Conservation (phyloP, 2,113 vertebrate species). For the Delphinapterus leucas region DNA sequence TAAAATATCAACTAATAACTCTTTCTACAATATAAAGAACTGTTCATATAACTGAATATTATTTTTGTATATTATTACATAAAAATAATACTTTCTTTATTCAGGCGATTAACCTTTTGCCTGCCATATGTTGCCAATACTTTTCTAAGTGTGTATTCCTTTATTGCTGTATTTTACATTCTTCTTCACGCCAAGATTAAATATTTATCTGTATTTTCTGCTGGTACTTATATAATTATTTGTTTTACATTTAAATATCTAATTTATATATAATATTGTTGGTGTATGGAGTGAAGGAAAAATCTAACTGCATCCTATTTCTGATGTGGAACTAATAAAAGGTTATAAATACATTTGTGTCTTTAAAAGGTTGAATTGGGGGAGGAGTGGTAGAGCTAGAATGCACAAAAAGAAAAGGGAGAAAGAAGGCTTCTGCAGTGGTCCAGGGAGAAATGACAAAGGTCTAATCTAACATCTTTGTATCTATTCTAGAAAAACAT, state of each 20-base stretch:
- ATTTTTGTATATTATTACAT: background rate
- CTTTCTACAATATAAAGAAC: background rate
- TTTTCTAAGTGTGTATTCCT: background rate
- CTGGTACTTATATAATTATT: background rate
- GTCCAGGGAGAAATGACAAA: background rate
- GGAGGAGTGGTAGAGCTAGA: background rate
- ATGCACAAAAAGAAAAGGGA: background rate
- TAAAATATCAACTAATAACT: conserved; percentile 53
- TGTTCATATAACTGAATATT: conserved; percentile 12
- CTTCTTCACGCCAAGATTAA: background rate
- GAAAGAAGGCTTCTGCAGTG: background rate
- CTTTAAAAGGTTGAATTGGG: background rate
- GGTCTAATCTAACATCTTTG: background rate
- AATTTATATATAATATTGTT: background rate
- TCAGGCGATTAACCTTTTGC: background rate
- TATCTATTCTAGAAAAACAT: too few relatives aligned
- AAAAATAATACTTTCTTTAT: background rate
- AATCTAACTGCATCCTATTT: background rate
- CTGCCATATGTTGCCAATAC: background rate
- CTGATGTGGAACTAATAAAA: background rate
- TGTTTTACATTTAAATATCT: conserved; percentile 26
- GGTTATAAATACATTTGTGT: background rate
- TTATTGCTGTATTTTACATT: background rate
- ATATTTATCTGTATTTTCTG: conserved; percentile 9
- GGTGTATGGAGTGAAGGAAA: background rate